Evolutionary conservation across 2,113 vertebrate species (phyloP), one percentile per base, ranked within the genome.

Genomic region (Paralichthys olivaceus): DNA sequence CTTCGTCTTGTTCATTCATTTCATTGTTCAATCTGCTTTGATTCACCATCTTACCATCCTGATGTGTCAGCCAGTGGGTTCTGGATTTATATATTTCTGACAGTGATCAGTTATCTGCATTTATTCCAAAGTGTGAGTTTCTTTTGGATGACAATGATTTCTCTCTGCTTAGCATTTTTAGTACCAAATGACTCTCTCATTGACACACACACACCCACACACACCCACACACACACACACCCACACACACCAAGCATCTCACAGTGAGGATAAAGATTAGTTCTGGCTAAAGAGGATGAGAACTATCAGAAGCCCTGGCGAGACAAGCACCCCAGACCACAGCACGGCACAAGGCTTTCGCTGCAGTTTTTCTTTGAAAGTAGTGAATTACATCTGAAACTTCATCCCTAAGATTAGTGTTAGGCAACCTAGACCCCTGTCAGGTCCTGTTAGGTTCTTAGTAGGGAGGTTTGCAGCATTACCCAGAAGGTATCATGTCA

Each of bases 281-380:
- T 90, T 89, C 62, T 83, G 81, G 85, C 84, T 80, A 84, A 92
- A 92, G 62, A 87, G 88, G 87, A 89, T 91, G 66, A 90, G 66
- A 0, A 49, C 62, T 65, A 84, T 83, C 83, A 75, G 72, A 76
- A 69, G 83, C 68, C 19, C 49, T n/a, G 20, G 49, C 49, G 49
- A 53, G 49, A n/a, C 49, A 6, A 53, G 49, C 49, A 49, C 20
- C 20, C 13, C 59, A 61, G 57, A 72, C 61, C 28, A n/a, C 69
- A 47, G 45, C 49, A n/a, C 20, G 49, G 8, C 49, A 53, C 49
- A 22, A 13, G 62, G 67, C 75, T 51, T 60, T 57, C 13, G 28
- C 34, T 63, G 29, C 68, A 72, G 67, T 84, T 72, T 79, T 60
- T 62, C 55, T 15, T 22, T 2, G 17, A 84, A 82, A 56, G 74